phyloP scores from a whole-genome alignment of 2,888 invertebrate genomes.

The Athalia cordata region DNA sequence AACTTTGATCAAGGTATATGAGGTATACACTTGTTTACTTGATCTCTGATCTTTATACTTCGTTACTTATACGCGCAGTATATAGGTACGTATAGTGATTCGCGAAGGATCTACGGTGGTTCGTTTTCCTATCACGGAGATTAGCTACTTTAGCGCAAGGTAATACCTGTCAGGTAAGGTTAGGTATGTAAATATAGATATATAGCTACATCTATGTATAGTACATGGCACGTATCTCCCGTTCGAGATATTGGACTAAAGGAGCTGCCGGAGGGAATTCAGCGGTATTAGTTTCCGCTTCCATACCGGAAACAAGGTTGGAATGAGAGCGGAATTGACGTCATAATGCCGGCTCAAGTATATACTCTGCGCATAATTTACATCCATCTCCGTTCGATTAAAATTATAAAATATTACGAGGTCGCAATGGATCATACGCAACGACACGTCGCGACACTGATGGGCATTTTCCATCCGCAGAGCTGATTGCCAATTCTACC shows the following conservation, averaged over 20 bases:
- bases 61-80: no score
- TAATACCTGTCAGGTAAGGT: neutral
- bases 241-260: constrained; percentile 2
- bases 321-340: constrained; percentile 18
- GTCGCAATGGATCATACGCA: neutral
- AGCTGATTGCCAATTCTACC: neutral
- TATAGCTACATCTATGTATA: neutral
- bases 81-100: no score
- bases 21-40: no score
- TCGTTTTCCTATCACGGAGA: neutral
- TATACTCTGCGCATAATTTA: constrained; percentile 26
- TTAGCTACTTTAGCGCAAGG: no score
- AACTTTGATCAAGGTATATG: no score
- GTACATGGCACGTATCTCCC: constrained; percentile 1
- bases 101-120: neutral
- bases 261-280: constrained; percentile 6
- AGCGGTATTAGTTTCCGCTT: constrained; percentile 39
- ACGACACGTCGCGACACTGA: neutral
- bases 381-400: constrained; percentile 17
- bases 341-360: neutral
- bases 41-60: no score
- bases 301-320: constrained; percentile 25
- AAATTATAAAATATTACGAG: constrained; percentile 6
- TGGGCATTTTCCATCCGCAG: neutral
- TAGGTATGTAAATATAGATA: neutral